Evolutionary conservation across 2,797 vertebrate species (phyloP), one percentile per base, ranked within the genome.

Genomic region (Streptopelia turtur): DNA sequence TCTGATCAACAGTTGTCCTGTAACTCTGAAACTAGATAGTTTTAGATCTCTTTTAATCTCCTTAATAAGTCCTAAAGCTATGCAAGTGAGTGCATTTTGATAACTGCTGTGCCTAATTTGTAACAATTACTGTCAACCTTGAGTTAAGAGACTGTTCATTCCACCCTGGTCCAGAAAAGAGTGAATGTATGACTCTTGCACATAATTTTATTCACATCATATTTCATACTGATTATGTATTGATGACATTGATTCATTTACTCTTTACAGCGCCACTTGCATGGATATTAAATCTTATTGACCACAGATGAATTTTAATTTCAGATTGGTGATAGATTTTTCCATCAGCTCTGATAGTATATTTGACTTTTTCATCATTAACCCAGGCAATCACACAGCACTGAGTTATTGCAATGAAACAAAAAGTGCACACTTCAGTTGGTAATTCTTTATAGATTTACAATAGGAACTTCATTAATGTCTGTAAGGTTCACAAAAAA

Each of bases 221-320:
- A 98, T 99, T 98, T 98, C 98, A 98, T 98, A 98, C 98, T 98
- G 98, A 99, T 98, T 98, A 99, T 98, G 98, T 99, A 98, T 99
- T 98, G 98, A 99, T 98, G 98, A 98, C 97, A 98, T 98, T 98
- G 98, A 98, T 99, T 98, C 97, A 98, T 98, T 98, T 98, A 98
- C 98, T 98, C 98, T 98, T 98, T 98, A 98, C 98, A 98, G 98
- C 98, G 83, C 98, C 98, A 98, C 98, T 98, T 97, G 98, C 98
- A 98, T 98, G 98, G 98, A 98, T 98, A 98, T 99, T 98, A 99
- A 99, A 99, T 99, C 98, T 98, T 98, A 98, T 98, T 98, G 98
- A 99, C 98, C 98, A 98, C 98, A 98, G 98, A 99, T 99, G 98
- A 98, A 98, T 99, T 99, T 99, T 98, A 98, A 98, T 99, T 99